These are phyloP conservation scores for Silurus meridionalis DNA, from an alignment of 2,113 vertebrate genomes.

Conservation along the genomic window DNA sequence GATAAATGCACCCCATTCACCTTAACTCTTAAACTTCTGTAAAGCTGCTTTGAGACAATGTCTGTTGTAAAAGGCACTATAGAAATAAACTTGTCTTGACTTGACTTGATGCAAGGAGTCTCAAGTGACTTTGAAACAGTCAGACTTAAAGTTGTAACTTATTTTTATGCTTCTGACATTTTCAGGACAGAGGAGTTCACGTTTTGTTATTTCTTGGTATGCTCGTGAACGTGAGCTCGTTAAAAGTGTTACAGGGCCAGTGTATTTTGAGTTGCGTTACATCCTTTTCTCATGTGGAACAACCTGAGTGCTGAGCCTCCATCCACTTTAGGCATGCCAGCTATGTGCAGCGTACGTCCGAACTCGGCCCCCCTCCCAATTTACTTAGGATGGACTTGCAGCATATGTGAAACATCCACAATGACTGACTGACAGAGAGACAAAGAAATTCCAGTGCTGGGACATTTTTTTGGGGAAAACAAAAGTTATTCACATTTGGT, in stretches of 20 bases:
- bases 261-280: background rate
- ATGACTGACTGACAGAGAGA: slow-evolving; percentile 86
- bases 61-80: too few species aligned
- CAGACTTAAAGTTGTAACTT: background rate
- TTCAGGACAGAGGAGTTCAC: background rate
- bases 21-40: too few species aligned
- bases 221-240: background rate
- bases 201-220: background rate
- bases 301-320: slow-evolving; percentile 42
- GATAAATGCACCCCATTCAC: too few species aligned
- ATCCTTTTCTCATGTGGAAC: slow-evolving; percentile 55
- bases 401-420: slow-evolving; percentile 87
- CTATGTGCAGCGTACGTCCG: slow-evolving; percentile 65
- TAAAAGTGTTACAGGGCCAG: background rate
- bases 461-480: slow-evolving; percentile 73
- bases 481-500: slow-evolving; percentile 90
- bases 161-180: background rate
- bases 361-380: slow-evolving; percentile 78
- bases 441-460: slow-evolving; percentile 93
- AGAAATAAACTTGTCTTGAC: too few species aligned
- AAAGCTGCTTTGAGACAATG: too few species aligned
- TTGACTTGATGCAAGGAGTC: background rate
- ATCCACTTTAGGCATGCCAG: slow-evolving; percentile 71
- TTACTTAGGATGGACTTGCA: slow-evolving; percentile 78
- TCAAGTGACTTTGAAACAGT: background rate